A percentile compares a stretch with the other conserved stretches of the same genome.
phyloP scores from a whole-genome alignment of 2,797 vertebrate genomes.

The Chaenodraco wilsoni region DNA sequence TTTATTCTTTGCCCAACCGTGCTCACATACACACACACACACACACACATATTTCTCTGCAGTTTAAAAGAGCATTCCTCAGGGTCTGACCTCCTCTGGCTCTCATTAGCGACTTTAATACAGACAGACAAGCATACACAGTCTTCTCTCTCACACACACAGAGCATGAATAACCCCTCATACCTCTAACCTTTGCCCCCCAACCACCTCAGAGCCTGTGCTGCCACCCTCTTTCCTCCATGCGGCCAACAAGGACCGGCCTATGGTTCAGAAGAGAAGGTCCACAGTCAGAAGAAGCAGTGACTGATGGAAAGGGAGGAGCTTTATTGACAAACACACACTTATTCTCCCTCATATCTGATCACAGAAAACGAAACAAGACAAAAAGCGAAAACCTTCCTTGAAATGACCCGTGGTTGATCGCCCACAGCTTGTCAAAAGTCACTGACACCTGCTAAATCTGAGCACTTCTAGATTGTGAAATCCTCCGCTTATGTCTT shows the following conservation, averaged over 20 bases:
- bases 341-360: slow-evolving; percentile 9
- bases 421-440: not conserved
- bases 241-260: slow-evolving; percentile 44
- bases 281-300: slow-evolving; percentile 33
- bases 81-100: slow-evolving; percentile 61
- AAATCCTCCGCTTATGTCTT: not conserved
- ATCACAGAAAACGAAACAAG: slow-evolving; percentile 11
- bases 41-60: slow-evolving; percentile 26
- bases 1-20: slow-evolving; percentile 34
- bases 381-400: not conserved
- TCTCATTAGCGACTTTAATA: slow-evolving; percentile 62
- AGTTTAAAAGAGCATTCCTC: slow-evolving; percentile 63
- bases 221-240: slow-evolving; percentile 21
- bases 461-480: not conserved
- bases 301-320: slow-evolving; percentile 41
- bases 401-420: not conserved
- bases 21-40: not conserved
- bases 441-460: slow-evolving; percentile 4
- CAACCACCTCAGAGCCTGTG: slow-evolving; percentile 31
- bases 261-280: slow-evolving; percentile 47
- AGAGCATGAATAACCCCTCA: slow-evolving; percentile 54
- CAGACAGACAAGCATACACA: slow-evolving; percentile 51
- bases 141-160: slow-evolving; percentile 1
- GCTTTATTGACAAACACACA: slow-evolving; percentile 43
- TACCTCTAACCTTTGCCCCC: slow-evolving; percentile 69